phyloP scores from a whole-genome alignment of 2,797 vertebrate species.

The Ciconia nigra region DNA sequence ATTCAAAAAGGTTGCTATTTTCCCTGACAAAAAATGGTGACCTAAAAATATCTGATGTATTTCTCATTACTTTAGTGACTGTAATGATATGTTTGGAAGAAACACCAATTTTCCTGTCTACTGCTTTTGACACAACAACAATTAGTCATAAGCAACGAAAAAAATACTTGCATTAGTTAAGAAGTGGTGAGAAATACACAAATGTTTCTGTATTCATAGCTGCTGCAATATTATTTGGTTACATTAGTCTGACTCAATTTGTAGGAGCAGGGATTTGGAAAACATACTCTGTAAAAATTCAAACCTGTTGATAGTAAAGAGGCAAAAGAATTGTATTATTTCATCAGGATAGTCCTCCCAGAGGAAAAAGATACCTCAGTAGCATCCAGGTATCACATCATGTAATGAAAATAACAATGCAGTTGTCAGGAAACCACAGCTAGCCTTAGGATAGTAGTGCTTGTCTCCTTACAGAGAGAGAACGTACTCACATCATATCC shows the following conservation, averaged over 20 bases:
- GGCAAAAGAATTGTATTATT: not conserved
- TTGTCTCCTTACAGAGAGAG: not conserved
- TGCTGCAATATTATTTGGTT: not conserved
- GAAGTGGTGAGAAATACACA: not conserved
- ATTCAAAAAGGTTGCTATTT: conserved; percentile 46
- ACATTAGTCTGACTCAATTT: not conserved
- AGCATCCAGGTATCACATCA: not conserved
- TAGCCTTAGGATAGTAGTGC: not conserved
- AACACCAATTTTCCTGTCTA: conserved; percentile 57
- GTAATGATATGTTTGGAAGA: conserved; percentile 62
- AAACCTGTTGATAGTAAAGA: not conserved
- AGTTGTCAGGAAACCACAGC: not conserved
- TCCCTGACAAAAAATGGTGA: conserved; percentile 21
- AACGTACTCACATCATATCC: not conserved
- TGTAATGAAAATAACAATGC: not conserved
- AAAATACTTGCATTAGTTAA: conserved; percentile 14
- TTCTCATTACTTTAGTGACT: conserved; percentile 47
- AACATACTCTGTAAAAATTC: not conserved
- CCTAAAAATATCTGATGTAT: conserved; percentile 55
- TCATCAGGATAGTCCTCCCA: not conserved
- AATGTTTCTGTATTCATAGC: not conserved
- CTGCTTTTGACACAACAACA: conserved; percentile 48
- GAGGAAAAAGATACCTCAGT: not conserved
- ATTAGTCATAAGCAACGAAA: conserved; percentile 45
- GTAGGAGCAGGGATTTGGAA: not conserved